phyloP scores from a whole-genome alignment of 2,888 invertebrate genomes.

The Epistrophella euchroma region DNA sequence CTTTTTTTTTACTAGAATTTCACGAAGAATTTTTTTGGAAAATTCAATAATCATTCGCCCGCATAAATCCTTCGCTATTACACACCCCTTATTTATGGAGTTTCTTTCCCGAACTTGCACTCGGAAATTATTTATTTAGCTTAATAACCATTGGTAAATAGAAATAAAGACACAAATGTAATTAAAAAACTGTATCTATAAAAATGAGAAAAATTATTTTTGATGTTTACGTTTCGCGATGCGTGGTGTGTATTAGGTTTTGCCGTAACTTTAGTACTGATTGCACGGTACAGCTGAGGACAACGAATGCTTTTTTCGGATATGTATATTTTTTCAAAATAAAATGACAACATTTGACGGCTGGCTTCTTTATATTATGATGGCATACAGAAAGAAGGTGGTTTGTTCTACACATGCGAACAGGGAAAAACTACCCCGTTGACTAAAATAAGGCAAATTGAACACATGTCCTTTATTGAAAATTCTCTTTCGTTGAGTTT shows the following conservation, averaged over 20 bases:
- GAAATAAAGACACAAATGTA: conserved; percentile 13
- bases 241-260: conserved; percentile 63
- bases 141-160: not conserved
- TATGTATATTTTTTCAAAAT: conserved; percentile 1
- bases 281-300: conserved; percentile 71
- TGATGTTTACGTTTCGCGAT: conserved; percentile 66
- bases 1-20: not conserved
- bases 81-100: conserved; percentile 39
- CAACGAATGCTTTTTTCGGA: conserved; percentile 60
- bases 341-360: conserved; percentile 62
- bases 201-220: conserved; percentile 20
- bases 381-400: conserved; percentile 28
- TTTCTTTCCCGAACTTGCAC: conserved; percentile 18
- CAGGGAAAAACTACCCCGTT: conserved; percentile 20
- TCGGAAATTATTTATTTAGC: conserved; percentile 21
- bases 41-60: conserved; percentile 66
- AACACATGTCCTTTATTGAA: conserved; percentile 55
- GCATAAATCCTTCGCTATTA: conserved; percentile 31
- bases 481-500: conserved; percentile 59
- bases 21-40: conserved; percentile 48
- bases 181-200: conserved; percentile 48
- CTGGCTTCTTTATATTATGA: conserved; percentile 21
- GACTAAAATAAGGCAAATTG: conserved; percentile 32
- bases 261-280: conserved; percentile 73
- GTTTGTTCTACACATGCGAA: conserved; percentile 72